A percentile compares a stretch with the other conserved stretches of the same genome.
Evolutionary conservation across 2,797 vertebrate genomes (phyloP).

Genomic region (Coccyzus lansbergi): DNA sequence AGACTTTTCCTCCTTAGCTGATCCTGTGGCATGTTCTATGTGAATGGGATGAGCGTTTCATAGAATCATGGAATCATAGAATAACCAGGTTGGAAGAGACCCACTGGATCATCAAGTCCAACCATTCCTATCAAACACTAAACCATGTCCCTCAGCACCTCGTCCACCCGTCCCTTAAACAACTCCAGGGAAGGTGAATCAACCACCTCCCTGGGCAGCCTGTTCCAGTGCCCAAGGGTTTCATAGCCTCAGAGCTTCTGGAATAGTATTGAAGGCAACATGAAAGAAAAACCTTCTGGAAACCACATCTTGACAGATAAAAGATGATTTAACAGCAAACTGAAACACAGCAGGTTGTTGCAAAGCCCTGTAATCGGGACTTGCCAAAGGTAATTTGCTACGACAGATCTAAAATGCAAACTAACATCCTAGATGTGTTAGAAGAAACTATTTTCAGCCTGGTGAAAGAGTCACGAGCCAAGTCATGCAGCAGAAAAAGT

Average conservation of each 20-base stretch:
- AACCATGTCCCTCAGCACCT: too few species aligned
- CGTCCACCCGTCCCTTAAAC: too few species aligned
- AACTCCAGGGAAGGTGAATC: too few species aligned
- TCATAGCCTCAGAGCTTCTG: background rate
- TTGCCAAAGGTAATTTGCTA: background rate
- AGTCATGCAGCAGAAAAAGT: background rate
- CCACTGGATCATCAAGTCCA: too few species aligned
- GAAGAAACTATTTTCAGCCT: background rate
- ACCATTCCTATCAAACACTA: too few species aligned
- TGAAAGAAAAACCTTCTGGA: background rate
- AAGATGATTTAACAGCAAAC: background rate
- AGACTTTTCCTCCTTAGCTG: rapidly evolving
- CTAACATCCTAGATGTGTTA: background rate
- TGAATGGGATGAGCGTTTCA: background rate
- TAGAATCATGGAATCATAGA: too few species aligned
- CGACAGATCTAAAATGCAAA: rapidly evolving
- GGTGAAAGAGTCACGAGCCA: background rate
- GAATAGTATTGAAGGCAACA: background rate
- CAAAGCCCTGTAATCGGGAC: background rate
- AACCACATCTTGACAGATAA: background rate
- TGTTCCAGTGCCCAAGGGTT: too few species aligned
- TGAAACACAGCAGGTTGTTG: background rate
- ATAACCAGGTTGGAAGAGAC: too few species aligned
- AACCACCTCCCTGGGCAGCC: too few species aligned
- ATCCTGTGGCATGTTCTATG: background rate